Evolutionary conservation across 2,797 vertebrate species (phyloP).

Genomic region (Hydrocynus forskahlii): DNA sequence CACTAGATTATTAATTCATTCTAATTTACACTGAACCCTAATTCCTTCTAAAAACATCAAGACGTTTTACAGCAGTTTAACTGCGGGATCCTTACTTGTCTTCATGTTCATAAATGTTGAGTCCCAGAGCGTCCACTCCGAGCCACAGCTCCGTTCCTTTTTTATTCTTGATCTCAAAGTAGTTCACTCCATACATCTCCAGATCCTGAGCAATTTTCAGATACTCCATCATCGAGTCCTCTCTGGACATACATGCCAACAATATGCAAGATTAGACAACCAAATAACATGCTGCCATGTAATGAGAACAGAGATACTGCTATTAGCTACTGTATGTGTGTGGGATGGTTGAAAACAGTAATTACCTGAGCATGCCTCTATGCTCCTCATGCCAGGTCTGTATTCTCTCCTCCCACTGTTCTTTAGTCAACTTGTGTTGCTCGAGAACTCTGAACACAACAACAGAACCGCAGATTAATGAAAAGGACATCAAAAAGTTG

Average conservation of each 20-base stretch:
- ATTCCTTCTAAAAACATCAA: too few species aligned
- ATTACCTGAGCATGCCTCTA: slow-evolving; percentile 91
- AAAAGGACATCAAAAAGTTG: not conserved
- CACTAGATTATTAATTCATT: too few species aligned
- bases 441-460: slow-evolving; percentile 85
- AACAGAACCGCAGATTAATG: not conserved
- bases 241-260: slow-evolving; percentile 71
- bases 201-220: slow-evolving; percentile 97
- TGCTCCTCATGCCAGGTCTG: slow-evolving; percentile 98
- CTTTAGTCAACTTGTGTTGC: slow-evolving; percentile 97
- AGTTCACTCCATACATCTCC: slow-evolving; percentile 99
- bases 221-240: slow-evolving; percentile 94
- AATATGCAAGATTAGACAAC: slow-evolving; percentile 21
- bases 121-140: slow-evolving; percentile 93
- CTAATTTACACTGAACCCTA: too few species aligned
- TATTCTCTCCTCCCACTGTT: slow-evolving; percentile 98
- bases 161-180: slow-evolving; percentile 98
- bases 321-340: slow-evolving; percentile 12
- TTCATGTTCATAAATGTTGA: slow-evolving; percentile 95
- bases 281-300: slow-evolving; percentile 10
- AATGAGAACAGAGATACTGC: not conserved
- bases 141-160: slow-evolving; percentile 96
- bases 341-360: slow-evolving; percentile 28
- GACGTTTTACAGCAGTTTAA: too few species aligned
- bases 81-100: too few species aligned